These are phyloP conservation scores for Epinephelus malabaricus DNA, from an alignment of 2,797 vertebrate species.

Conservation along the genomic window DNA sequence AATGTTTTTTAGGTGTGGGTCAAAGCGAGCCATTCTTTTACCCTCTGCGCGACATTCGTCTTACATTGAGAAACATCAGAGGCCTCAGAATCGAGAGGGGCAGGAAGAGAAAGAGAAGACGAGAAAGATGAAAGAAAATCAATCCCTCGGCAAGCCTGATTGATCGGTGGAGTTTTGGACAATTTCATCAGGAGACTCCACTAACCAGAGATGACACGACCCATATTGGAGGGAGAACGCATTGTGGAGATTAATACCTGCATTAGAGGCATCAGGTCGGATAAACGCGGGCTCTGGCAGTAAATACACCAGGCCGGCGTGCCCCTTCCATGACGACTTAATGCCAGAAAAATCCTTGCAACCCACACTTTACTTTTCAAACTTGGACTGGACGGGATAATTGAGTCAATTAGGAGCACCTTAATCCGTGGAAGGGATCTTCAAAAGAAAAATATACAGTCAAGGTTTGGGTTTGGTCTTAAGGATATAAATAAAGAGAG, in stretches of 20 bases:
- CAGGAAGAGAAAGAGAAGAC: slow-evolving; percentile 77
- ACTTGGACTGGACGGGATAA: slow-evolving; percentile 77
- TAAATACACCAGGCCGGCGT: slow-evolving; percentile 70
- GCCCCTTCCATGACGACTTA: slow-evolving; percentile 79
- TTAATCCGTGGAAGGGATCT: slow-evolving; percentile 77
- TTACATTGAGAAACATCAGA: slow-evolving; percentile 71
- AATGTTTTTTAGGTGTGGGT: slow-evolving; percentile 51
- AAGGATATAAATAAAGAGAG: slow-evolving; percentile 79
- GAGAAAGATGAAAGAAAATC: slow-evolving; percentile 82
- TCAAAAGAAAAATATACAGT: slow-evolving; percentile 80
- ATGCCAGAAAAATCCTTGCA: slow-evolving; percentile 73
- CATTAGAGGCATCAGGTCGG: slow-evolving; percentile 83
- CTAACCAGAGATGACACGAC: slow-evolving; percentile 84
- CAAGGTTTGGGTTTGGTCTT: slow-evolving; percentile 77
- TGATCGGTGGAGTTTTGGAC: slow-evolving; percentile 84
- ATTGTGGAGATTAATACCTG: slow-evolving; percentile 82
- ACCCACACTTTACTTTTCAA: slow-evolving; percentile 80
- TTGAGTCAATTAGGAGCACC: slow-evolving; percentile 81
- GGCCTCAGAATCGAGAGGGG: slow-evolving; percentile 67
- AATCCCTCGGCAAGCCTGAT: slow-evolving; percentile 78
- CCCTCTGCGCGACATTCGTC: slow-evolving; percentile 74
- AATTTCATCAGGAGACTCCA: slow-evolving; percentile 83
- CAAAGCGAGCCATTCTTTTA: slow-evolving; percentile 61
- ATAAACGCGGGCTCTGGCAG: slow-evolving; percentile 79
- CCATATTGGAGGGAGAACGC: slow-evolving; percentile 78